phyloP scores from a whole-genome alignment of 35 echinoderm and acorn worm genomes.

The Heliocidaris tuberculata region DNA sequence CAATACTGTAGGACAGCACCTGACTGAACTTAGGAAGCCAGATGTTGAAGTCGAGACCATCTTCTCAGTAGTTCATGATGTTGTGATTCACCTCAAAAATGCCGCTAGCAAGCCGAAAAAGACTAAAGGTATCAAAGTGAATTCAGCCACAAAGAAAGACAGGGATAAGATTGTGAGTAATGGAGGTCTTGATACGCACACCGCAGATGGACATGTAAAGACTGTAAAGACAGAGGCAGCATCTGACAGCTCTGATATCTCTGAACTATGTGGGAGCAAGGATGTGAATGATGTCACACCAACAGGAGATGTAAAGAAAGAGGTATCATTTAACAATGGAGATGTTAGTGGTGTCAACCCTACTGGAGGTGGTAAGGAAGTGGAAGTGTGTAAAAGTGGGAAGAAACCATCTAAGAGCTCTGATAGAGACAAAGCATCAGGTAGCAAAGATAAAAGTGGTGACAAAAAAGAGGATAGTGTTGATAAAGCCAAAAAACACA shows the following conservation, averaged over 20 bases:
- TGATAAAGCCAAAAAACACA: slow-evolving; percentile 48
- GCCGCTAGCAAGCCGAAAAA: neutral
- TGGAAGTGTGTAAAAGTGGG: neutral
- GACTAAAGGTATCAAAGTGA: neutral
- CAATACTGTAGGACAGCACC: neutral
- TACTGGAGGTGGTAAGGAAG: neutral
- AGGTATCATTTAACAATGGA: neutral
- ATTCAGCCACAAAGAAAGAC: neutral
- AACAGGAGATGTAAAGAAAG: neutral
- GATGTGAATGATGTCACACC: neutral
- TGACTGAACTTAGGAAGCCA: neutral
- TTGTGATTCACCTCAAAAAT: neutral
- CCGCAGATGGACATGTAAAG: neutral
- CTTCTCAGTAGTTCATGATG: neutral
- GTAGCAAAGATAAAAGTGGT: neutral
- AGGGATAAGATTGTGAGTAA: neutral
- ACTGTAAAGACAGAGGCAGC: neutral
- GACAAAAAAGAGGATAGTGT: neutral
- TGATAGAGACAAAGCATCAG: neutral
- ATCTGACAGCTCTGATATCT: neutral
- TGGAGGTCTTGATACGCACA: neutral
- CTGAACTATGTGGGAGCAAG: neutral
- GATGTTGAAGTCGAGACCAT: neutral
- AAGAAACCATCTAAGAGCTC: neutral
- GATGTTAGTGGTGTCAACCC: neutral